Base-by-base conservation (phyloP, 2,888 invertebrate genomes). In the Epirrhoe tristata region DNA sequence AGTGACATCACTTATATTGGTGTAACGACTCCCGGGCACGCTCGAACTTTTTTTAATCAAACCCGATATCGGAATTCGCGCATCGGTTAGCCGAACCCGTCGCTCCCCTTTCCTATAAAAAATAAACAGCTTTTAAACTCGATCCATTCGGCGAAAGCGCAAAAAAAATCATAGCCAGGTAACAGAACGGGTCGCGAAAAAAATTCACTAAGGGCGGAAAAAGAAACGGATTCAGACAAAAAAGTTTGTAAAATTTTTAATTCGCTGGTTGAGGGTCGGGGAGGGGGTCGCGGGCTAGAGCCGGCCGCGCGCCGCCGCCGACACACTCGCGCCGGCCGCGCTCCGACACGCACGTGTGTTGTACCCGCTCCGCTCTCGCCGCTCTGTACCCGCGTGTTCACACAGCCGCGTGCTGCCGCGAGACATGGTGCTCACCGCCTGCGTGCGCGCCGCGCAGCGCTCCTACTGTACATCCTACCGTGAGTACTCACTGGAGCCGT, bases 141-240 rank as follows among this genome's bases (percentile, higher is more conserved):
- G 86, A 85, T 83, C 81, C 81, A 76, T 84, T 85, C 86, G 84
- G 82, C 85, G 83, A 86, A 83, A 85, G 84, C 84, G 82, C 72
- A 77, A 88, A 85, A 86, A 93, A 93, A 91, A 85, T 81, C 87
- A 88, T 87, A 90, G 89, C 73, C 93, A 94, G 93, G 93, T 94
- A 94, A 92, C 90, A 89, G 90, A 89, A 91, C 87, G 87, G 85
- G 77, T 81, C 84, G 85, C 89, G 87, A 90, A 93, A 94, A 93
- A 94, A 93, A 93, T 85, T 89, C 91, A 91, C 91, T 87, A 91
- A 89, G 91, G 92, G 92, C 87, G 91, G 90, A 91, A 93, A 89
- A 93, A 93, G 92, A 89, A 92, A 91, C 91, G 90, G 91, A 93
- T 92, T 93, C 83, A 78, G 73, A 88, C 80, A 92, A 93, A 93